Conservation (phyloP, 2,888 invertebrate species). For the Caenorhabditis sinica region DNA sequence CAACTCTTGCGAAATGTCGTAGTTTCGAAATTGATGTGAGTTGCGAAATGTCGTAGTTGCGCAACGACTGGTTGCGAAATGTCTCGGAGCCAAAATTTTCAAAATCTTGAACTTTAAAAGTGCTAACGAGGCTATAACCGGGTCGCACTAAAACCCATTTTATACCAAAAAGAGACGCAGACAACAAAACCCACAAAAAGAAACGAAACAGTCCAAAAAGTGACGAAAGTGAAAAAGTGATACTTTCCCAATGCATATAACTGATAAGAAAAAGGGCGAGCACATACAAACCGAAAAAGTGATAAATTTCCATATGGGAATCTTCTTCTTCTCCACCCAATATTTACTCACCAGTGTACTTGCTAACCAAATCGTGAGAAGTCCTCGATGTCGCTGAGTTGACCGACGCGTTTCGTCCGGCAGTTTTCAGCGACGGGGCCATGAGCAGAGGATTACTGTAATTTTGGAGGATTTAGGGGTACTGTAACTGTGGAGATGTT, state of each 20-base stretch:
- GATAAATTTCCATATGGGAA: neutral
- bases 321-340: neutral
- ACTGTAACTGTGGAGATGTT: too few species aligned
- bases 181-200: neutral
- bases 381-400: slow-evolving; percentile 24
- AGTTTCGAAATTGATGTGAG: too few species aligned
- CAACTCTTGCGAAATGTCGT: too few species aligned
- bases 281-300: neutral
- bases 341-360: slow-evolving; percentile 34
- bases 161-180: too few species aligned
- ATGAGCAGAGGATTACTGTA: neutral
- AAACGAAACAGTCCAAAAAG: neutral
- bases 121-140: too few species aligned
- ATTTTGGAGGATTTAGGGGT: neutral
- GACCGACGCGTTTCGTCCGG: slow-evolving; percentile 19
- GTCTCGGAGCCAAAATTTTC: too few species aligned
- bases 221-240: too few species aligned
- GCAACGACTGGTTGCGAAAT: too few species aligned
- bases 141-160: too few species aligned
- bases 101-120: too few species aligned
- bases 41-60: too few species aligned
- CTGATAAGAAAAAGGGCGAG: neutral
- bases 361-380: slow-evolving; percentile 41
- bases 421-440: neutral
- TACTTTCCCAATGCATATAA: too few species aligned